Evolutionary conservation across 1,140 invertebrate species (phyloP).

Genomic region (Leptopilina clavipes): DNA sequence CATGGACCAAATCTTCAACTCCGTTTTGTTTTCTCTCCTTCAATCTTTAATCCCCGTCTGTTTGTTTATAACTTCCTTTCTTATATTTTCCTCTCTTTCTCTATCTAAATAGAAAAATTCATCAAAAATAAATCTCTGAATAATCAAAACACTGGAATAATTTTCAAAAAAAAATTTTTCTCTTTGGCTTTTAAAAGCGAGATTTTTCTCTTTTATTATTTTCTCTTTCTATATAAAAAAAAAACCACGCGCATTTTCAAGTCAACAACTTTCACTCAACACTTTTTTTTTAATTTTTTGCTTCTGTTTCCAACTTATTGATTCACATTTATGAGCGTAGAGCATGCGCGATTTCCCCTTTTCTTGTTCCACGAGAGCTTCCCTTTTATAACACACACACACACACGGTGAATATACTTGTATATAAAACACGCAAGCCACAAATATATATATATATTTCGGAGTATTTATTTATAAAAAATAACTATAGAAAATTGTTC

Average conservation of each 20-base stretch:
- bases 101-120: no score
- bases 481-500: not conserved
- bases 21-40: not conserved
- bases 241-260: not conserved
- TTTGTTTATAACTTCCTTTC: no score
- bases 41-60: no score
- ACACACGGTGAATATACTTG: not conserved
- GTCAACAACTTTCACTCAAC: conserved; percentile 17
- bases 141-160: not conserved
- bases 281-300: not conserved
- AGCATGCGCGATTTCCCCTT: conserved; percentile 33
- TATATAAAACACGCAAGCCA: not conserved
- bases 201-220: no score
- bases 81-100: no score
- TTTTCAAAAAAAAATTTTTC: not conserved
- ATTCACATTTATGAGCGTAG: conserved; percentile 12
- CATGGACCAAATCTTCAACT: not conserved
- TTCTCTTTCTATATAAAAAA: not conserved
- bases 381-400: not conserved
- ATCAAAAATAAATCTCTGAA: no score
- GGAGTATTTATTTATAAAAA: not conserved
- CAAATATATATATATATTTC: not conserved
- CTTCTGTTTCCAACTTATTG: conserved; percentile 5
- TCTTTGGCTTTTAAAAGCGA: no score
- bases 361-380: not conserved